Base-by-base conservation (phyloP, 2,113 vertebrate genomes). In the Benitochromis conjunctus region DNA sequence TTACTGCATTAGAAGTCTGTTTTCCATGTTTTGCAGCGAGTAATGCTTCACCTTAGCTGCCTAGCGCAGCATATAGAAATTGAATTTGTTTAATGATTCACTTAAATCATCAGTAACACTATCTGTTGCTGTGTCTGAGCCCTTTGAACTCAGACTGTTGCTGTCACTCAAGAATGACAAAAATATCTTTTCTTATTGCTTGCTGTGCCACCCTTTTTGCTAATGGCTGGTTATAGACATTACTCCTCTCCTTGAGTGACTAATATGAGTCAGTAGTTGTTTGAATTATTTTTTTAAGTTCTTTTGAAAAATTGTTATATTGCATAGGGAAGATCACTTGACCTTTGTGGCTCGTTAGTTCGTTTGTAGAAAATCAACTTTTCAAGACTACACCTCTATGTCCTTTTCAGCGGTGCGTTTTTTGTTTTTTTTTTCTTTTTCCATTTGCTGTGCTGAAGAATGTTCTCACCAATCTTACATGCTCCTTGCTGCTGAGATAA, bases 71-170 rank as follows among this genome's bases (percentile, higher is more conserved):
- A 85, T 85, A 76, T 81, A 91, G 74, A 87, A 54, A 80, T 81
- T 56, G 60, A 14, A 51, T 85, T 78, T 85, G 91, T 92, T 94
- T 94, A 95, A 94, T 95, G 91, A 96, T 94, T 94, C 86, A 93
- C 92, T 88, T 79, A 79, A 91, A 88, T 84, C 84, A 92, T 86
- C 85, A 94, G 90, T 91, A 91, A 93, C 85, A 82, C 89, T 93
- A 94, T 89, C 89, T 92, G 91, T 89, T 57, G 88, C 89, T 92
- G 83, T 90, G 87, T 94, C 86, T 88, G 84, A 92, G 89, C 92
- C 93, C 91, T 96, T 96, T 96, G 94, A 94, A 95, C 94, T 91
- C 74, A 81, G 91, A 91, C 91, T 94, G 90, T 94, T 55, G 86
- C 87, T 91, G 89, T 95, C 92, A 92, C 88, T 95, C 93, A 94